These are phyloP conservation scores for Malthinus flaveolus DNA, from an alignment of 2,888 invertebrate genomes.

Conservation along the genomic window DNA sequence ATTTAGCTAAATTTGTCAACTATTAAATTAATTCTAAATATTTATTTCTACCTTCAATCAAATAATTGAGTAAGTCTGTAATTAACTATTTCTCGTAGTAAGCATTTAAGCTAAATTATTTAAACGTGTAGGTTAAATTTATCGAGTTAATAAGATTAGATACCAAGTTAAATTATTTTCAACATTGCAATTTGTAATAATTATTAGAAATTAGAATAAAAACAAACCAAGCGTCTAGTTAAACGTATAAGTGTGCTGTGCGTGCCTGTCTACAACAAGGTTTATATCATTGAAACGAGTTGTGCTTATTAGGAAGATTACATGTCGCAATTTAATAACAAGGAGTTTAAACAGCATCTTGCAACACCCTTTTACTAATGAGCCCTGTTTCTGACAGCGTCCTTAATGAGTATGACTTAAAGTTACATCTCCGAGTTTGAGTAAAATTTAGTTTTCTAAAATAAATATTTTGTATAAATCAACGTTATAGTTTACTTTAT, in stretches of 20 bases:
- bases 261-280: constrained; percentile 28
- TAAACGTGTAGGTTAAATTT: too few species aligned
- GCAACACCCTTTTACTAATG: constrained; percentile 32
- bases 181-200: background rate
- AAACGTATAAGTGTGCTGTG: constrained; percentile 22
- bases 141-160: too few species aligned
- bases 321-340: constrained; percentile 33
- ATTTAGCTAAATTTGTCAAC: too few species aligned
- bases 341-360: constrained; percentile 31
- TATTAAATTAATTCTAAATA: too few species aligned
- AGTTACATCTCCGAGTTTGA: constrained; percentile 22
- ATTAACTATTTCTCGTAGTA: too few species aligned
- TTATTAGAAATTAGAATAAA: constrained; percentile 5
- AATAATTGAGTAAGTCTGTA: too few species aligned
- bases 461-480: background rate
- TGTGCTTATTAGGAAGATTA: constrained; percentile 32
- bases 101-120: too few species aligned
- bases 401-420: constrained; percentile 31
- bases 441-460: constrained; percentile 13
- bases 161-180: too few species aligned
- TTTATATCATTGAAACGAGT: constrained; percentile 25
- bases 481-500: background rate
- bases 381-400: constrained; percentile 33
- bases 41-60: too few species aligned
- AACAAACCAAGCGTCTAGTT: constrained; percentile 17